A percentile compares a stretch with the other conserved stretches of the same genome.
Evolutionary conservation across 1,140 invertebrate species (phyloP).

Genomic region (Heliconius hewitsoni): DNA sequence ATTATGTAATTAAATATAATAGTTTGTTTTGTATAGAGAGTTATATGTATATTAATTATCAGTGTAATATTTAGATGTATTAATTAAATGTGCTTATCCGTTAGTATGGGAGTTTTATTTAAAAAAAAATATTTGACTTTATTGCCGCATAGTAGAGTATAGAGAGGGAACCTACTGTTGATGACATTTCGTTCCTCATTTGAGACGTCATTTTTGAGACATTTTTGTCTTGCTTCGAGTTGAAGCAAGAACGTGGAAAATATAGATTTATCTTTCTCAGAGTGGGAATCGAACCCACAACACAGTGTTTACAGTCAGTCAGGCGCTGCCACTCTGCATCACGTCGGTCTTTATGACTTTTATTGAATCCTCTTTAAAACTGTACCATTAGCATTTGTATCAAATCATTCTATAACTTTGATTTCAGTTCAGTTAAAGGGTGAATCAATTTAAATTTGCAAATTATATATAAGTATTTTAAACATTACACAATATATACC

Average conservation of each 20-base stretch:
- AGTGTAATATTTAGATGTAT: constrained; percentile 68
- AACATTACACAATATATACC: too few species aligned
- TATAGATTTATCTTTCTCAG: too few species aligned
- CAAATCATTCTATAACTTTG: too few species aligned
- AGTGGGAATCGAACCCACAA: too few species aligned
- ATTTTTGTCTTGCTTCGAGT: neutral
- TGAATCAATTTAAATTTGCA: too few species aligned
- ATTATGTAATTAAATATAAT: constrained; percentile 63
- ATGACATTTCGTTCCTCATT: neutral
- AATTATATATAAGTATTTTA: too few species aligned
- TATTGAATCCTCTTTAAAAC: too few species aligned
- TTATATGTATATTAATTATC: constrained; percentile 55
- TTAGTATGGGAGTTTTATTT: neutral
- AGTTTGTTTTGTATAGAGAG: constrained; percentile 74
- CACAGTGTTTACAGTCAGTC: too few species aligned
- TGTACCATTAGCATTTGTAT: too few species aligned
- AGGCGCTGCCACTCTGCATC: too few species aligned
- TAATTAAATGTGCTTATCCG: constrained; percentile 69
- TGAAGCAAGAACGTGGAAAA: neutral
- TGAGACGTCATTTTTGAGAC: neutral
- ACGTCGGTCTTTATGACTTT: too few species aligned
- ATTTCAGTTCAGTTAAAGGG: too few species aligned
- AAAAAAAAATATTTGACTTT: neutral
- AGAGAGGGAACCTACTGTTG: neutral
- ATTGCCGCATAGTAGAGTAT: neutral